A percentile compares a stretch with the other conserved stretches of the same genome.
phyloP scores from a whole-genome alignment of 1,140 invertebrate genomes.

The Orchestia grillus region DNA sequence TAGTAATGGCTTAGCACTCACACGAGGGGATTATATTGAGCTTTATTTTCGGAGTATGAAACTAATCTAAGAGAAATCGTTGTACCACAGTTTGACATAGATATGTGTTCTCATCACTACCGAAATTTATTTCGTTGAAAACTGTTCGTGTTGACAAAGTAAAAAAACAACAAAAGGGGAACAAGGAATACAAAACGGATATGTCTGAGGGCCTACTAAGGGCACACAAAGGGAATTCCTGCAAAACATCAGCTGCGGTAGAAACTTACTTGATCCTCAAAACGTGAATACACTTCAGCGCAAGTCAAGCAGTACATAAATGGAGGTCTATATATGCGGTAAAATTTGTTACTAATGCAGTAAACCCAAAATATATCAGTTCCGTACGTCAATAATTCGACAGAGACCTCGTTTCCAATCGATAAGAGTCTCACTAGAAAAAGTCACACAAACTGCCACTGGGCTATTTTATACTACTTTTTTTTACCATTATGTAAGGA shows the following conservation, averaged over 20 bases:
- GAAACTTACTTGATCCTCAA: not conserved
- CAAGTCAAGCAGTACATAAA: not conserved
- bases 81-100: not conserved
- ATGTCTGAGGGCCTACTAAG: not conserved
- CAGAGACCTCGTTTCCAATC: not conserved
- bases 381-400: not conserved
- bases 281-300: not conserved
- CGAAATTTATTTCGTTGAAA: not conserved
- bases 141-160: not conserved
- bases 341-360: not conserved
- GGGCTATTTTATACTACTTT: not conserved
- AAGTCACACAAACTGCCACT: not conserved
- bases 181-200: not conserved
- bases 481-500: not conserved
- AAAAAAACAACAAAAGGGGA: not conserved
- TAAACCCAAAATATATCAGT: not conserved
- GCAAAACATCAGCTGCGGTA: not conserved
- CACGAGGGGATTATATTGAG: not conserved
- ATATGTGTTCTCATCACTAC: not conserved
- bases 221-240: not conserved
- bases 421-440: not conserved
- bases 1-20: not conserved
- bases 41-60: not conserved
- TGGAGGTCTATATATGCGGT: not conserved
- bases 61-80: not conserved